Evolutionary conservation across 1,140 invertebrate species (phyloP), one percentile per base, ranked within the genome.

Genomic region (Caenorhabditis remanei): DNA sequence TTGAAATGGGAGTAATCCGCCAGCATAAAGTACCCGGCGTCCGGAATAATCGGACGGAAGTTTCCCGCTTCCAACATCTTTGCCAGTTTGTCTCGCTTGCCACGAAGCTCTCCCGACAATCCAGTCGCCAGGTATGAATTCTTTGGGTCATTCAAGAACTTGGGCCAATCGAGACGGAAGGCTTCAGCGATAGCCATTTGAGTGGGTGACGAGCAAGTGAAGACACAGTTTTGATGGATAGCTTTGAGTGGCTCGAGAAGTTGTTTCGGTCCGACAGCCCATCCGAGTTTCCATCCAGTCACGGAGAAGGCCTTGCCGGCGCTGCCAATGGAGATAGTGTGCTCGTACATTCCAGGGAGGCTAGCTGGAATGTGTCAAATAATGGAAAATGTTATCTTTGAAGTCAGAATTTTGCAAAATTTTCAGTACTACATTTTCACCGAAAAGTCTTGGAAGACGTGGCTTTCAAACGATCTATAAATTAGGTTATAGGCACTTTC

Each of bases 271-370:
- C 96, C 96, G 93, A 99, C 96, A 1, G 96, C 96, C 98, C 98
- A 99, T 46, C 90, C 92, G 79, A 92, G 63, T 86, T 97, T 98
- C 97, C 97, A 98, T 5, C 98, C 98, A 7, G 98, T 99, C 6
- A 97, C 96, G 89, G 96, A 97, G 93, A 99, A 99, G 0, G 97
- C 97, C 94, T 99, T 99, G 0, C 98, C 98, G 0, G 97, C 97
- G 71, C 97, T 98, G 0, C 98, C 97, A 90, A 99, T 95, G 0
- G 98, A 99, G 32, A 99, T 95, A 0, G 98, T 99, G 84, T 97
- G 94, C 87, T 99, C 97, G 95, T 96, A 99, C 98, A 99, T 99
- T 7, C 94, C 97, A 19, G 98, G 97, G 13, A 99, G 92, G 0
- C 96, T 96, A n/a, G 96, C 97, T 96, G 71, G 84, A 84, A 71